phyloP scores from a whole-genome alignment of 2,113 vertebrate genomes.

The Passer domesticus region DNA sequence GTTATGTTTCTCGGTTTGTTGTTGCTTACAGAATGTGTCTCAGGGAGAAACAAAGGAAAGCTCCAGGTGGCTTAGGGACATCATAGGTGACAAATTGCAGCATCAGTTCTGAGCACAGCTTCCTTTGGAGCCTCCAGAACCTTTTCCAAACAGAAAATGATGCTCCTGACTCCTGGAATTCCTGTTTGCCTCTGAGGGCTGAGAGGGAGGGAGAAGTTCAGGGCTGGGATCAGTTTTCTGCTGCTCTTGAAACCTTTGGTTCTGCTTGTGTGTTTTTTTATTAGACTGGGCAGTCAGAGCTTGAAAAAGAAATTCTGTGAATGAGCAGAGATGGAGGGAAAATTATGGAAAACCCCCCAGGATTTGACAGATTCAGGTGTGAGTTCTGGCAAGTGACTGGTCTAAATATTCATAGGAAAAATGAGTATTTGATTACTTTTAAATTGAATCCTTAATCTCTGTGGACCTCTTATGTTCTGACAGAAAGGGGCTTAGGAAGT shows the following conservation, averaged over 20 bases:
- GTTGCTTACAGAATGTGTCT: neutral
- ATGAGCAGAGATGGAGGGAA: neutral
- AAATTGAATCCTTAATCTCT: neutral
- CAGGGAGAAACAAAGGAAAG: neutral
- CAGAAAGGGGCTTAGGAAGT: neutral
- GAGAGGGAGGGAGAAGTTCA: neutral
- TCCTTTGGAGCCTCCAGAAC: neutral
- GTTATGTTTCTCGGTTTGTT: accelerated
- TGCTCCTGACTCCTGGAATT: neutral
- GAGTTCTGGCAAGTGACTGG: neutral
- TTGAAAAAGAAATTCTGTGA: neutral
- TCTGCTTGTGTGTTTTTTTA: neutral
- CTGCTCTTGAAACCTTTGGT: neutral
- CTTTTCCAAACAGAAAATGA: neutral
- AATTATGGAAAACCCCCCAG: neutral
- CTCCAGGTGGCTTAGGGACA: neutral
- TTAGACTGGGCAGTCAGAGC: neutral
- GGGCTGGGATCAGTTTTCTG: neutral
- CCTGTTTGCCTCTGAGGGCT: accelerated
- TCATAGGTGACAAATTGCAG: neutral
- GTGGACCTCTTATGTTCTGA: neutral
- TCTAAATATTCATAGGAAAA: slow-evolving; percentile 9
- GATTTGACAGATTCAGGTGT: neutral
- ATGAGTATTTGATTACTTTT: neutral
- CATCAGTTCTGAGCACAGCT: neutral